Base-by-base conservation (phyloP, 2,888 invertebrate species). In the Saturnia pavonia region DNA sequence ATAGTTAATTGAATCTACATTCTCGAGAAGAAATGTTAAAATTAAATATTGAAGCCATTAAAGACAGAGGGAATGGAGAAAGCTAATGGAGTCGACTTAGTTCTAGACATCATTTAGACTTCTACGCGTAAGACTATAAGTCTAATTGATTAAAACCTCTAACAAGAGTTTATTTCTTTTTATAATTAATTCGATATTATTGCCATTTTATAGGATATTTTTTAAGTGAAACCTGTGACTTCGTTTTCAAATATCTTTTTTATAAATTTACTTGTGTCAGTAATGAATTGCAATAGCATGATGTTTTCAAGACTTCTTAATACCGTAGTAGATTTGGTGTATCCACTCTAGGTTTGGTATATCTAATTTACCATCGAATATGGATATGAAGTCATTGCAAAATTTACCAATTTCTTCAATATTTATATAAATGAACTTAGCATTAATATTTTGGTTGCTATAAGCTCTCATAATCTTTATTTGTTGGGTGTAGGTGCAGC, bases 1-100 rank as follows among this genome's bases (percentile, higher is more conserved):
- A 19, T 63, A 63, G 4, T 63, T 16, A 63, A 63, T 34, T 63
- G 6, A 34, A 63, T 63, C 1, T 63, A 63, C 19, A 16, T 63
- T 63, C 25, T 63, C 34, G 63, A 27, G 16, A 63, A 63, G 27
- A 63, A 63, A 63, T 34, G 63, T 34, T 16, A 14, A 27, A 63
- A 63, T 63, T 63, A 27, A 63, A 63, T 63, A 63, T 14, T 63
- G 6, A 27, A 34, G 16, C 63, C 63, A 63, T 63, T 63, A 63
- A 11, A 8, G 34, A 34, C 63, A 16, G 16, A 34, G 34, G 34
- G 63, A 63, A 16, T 34, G 27, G 34, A 63, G 16, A 34, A 14
- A 63, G 34, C 27, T 63, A 63, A 63, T 63, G 63, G 34, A 63
- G 34, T n/a, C 63, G 34, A 63, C 16, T 63, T 34, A 27, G 27